A percentile compares a stretch with the other conserved stretches of the same genome.
phyloP scores from a whole-genome alignment of 2,888 invertebrate genomes.

The Nasonia oneida region DNA sequence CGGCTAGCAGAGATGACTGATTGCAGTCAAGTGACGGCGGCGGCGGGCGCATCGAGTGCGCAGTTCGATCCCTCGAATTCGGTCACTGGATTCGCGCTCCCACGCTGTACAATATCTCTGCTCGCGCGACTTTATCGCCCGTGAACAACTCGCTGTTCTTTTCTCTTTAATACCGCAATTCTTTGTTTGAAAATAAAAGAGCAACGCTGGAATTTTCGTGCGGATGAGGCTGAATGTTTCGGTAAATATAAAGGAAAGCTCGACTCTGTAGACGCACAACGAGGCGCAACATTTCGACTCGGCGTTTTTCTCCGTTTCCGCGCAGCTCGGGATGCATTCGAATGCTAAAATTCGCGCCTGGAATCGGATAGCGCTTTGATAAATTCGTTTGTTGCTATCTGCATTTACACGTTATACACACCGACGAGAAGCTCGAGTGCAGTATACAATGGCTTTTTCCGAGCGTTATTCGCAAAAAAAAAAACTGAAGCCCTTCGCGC shows the following conservation, averaged over 20 bases:
- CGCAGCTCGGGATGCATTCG: neutral
- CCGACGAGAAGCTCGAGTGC: neutral
- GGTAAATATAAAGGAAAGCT: neutral
- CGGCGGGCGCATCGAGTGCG: neutral
- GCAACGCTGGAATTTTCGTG: neutral
- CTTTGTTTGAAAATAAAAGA: neutral
- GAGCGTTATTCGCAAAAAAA: neutral
- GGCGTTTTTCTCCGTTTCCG: neutral
- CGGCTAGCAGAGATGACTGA: constrained; percentile 32
- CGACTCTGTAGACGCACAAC: neutral
- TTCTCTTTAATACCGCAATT: neutral
- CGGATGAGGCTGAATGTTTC: neutral
- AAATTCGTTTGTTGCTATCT: neutral
- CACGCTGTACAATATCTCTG: neutral
- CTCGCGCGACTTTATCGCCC: neutral
- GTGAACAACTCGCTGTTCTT: neutral
- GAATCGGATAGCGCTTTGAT: constrained; percentile 1
- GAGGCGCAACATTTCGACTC: constrained; percentile 12
- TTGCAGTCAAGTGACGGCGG: constrained; percentile 36
- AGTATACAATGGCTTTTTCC: neutral
- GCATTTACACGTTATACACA: neutral
- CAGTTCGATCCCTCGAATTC: constrained; percentile 4
- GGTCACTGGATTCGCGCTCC: neutral
- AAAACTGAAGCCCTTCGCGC: neutral
- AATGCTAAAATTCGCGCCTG: neutral